Evolutionary conservation across 2,797 vertebrate species (phyloP).

Genomic region (Apodemus agrarius): DNA sequence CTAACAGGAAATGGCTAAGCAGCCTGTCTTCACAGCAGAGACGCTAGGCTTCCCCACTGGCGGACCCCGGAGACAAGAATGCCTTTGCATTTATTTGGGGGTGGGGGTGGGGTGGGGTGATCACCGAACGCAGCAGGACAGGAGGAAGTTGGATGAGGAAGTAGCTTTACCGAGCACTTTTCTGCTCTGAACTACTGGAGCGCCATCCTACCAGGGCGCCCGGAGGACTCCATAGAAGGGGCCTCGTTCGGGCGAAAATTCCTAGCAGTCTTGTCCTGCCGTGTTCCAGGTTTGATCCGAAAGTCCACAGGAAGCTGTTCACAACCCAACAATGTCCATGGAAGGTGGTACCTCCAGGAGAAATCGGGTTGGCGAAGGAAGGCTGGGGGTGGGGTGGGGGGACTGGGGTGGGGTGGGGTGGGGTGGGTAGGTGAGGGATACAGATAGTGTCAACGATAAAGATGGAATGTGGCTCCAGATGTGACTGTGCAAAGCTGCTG

Average conservation of each 20-base stretch:
- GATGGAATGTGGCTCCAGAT: neutral
- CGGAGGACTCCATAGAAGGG: neutral
- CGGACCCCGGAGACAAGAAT: neutral
- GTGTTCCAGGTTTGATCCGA: neutral
- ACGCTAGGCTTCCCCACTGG: neutral
- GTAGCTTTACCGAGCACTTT: neutral
- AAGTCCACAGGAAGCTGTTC: neutral
- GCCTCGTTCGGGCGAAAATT: neutral
- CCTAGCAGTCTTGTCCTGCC: neutral
- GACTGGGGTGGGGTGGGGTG: accelerated
- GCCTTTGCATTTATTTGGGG: neutral
- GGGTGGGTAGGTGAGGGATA: accelerated
- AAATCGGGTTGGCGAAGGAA: neutral
- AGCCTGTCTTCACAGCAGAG: neutral
- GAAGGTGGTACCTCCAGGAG: neutral
- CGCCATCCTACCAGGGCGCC: neutral
- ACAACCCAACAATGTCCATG: neutral
- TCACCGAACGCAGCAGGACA: neutral
- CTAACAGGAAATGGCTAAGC: neutral
- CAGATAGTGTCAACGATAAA: neutral
- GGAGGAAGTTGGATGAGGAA: conserved; percentile 11
- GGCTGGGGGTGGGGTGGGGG: accelerated
- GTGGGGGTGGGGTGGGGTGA: neutral
- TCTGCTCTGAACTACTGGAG: neutral
- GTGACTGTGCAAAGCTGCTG: neutral